Base-by-base conservation (phyloP, 2,888 invertebrate genomes). In the Limnephilus auricula region DNA sequence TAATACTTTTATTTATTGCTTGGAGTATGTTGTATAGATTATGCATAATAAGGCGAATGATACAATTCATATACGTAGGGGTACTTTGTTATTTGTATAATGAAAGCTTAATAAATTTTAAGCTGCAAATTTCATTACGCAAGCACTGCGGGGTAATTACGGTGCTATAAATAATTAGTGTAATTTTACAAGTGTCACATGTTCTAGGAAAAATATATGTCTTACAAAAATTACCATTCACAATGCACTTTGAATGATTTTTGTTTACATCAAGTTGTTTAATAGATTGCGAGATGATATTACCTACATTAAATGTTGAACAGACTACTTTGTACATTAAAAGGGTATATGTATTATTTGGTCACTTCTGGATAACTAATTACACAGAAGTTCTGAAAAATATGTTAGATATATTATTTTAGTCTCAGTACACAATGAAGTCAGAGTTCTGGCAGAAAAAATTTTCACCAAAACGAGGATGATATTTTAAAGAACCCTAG, bases 1-100 rank as follows among this genome's bases (percentile, higher is more conserved):
- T 45, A 80, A 80, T 79, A 89, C 79, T 89, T 79, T 89, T 80
- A 40, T 80, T 88, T 89, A 89, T 89, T 89, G 89, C 89, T 89
- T 45, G 31, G 79, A 80, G 45, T 89, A 88, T 78, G n/a, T 30
- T 45, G 89, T 89, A 80, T 31, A 45, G 31, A 45, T 89, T 89
- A 80, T 45, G 45, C 80, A 18, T 89, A 89, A 32, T 80, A 89
- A 89, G 89, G 89, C 89, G 45, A 80, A 31, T 32, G 9, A 79
- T 45, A 45, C 89, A 89, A 89, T 30, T 78, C 15, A 40, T 65
- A 40, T 65, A 65, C 5, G 9, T 25, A 65, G 5, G 25, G 65
- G 13, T 65, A 65, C 65, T 65, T 65, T 65, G 25, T n/a, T 18
- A 82, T 25, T 82, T 34, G 32, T 82, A 25, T 34, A 34, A 82